A percentile compares a stretch with the other conserved stretches of the same genome.
These are phyloP conservation scores for Drosophila parvula DNA, from an alignment of 1,140 invertebrate species.

Conservation along the genomic window DNA sequence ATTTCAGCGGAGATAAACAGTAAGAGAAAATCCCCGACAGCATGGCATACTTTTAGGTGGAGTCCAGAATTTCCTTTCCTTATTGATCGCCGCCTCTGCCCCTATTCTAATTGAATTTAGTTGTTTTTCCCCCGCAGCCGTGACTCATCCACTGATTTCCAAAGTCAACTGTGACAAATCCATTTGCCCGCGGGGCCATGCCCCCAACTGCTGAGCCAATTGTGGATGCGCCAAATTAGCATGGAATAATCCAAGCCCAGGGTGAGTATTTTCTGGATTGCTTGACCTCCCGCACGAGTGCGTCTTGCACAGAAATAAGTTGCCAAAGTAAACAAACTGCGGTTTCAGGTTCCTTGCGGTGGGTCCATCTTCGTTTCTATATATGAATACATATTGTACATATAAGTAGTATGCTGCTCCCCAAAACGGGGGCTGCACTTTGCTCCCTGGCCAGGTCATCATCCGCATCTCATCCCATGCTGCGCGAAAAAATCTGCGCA, in stretches of 20 bases:
- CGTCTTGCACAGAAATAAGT: conserved; percentile 62
- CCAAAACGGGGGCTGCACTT: conserved; percentile 39
- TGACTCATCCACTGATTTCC: conserved; percentile 62
- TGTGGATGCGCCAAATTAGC: conserved; percentile 58
- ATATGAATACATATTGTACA: not conserved
- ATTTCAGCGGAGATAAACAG: conserved; percentile 13
- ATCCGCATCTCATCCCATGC: conserved; percentile 41
- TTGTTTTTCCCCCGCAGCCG: conserved; percentile 24
- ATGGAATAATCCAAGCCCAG: conserved; percentile 62
- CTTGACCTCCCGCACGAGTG: conserved; percentile 62
- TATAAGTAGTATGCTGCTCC: conserved; percentile 14
- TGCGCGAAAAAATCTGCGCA: conserved; percentile 57
- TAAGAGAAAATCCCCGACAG: not conserved
- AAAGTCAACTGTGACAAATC: conserved; percentile 67
- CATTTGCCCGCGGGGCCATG: conserved; percentile 16
- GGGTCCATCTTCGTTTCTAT: conserved; percentile 25
- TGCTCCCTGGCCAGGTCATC: conserved; percentile 34
- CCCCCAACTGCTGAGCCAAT: conserved; percentile 35
- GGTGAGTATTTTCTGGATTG: conserved; percentile 14
- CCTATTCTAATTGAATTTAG: conserved; percentile 60
- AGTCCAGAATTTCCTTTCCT: conserved; percentile 13
- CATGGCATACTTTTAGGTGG: conserved; percentile 67
- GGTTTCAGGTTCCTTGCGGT: conserved; percentile 24
- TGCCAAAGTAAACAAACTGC: conserved; percentile 61
- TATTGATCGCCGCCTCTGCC: conserved; percentile 6